Conservation (phyloP, 1,140 invertebrate species). For the Drosophila pallidifrons region DNA sequence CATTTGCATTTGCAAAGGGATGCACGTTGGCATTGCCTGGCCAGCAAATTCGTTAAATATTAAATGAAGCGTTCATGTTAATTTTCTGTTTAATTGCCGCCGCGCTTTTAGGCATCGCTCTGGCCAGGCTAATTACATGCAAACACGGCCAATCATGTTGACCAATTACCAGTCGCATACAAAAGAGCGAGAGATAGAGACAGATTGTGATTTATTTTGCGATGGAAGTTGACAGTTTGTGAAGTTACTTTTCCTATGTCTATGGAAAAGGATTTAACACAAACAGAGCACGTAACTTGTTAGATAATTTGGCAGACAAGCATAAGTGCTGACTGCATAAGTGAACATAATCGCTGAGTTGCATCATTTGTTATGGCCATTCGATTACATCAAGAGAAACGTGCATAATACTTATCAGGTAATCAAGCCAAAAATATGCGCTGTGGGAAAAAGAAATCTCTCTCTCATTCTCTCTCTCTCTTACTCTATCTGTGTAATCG, state of each 20-base stretch:
- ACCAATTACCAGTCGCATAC: slow-evolving; percentile 70
- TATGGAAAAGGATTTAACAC: slow-evolving; percentile 28
- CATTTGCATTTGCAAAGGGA: slow-evolving; percentile 44
- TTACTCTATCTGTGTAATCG: slow-evolving; percentile 15
- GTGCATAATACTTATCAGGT: slow-evolving; percentile 24
- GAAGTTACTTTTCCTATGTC: slow-evolving; percentile 43
- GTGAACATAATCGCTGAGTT: slow-evolving; percentile 23
- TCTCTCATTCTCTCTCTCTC: too few relatives aligned
- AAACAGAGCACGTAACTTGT: slow-evolving; percentile 35
- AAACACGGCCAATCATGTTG: slow-evolving; percentile 80
- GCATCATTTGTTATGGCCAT: slow-evolving; percentile 8
- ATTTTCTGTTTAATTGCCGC: slow-evolving; percentile 84
- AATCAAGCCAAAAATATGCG: slow-evolving; percentile 6
- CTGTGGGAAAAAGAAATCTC: neutral
- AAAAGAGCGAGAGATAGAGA: neutral
- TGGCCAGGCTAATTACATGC: slow-evolving; percentile 73
- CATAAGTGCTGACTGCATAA: slow-evolving; percentile 24
- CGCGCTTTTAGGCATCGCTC: slow-evolving; percentile 58
- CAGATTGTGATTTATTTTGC: neutral
- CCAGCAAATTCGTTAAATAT: slow-evolving; percentile 83
- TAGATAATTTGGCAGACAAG: slow-evolving; percentile 70
- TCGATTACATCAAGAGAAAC: slow-evolving; percentile 13
- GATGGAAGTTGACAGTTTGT: slow-evolving; percentile 54
- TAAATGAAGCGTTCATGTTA: slow-evolving; percentile 85
- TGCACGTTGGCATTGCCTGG: slow-evolving; percentile 1